phyloP scores from a whole-genome alignment of 2,797 vertebrate species.

The Acanthurus lineatus region DNA sequence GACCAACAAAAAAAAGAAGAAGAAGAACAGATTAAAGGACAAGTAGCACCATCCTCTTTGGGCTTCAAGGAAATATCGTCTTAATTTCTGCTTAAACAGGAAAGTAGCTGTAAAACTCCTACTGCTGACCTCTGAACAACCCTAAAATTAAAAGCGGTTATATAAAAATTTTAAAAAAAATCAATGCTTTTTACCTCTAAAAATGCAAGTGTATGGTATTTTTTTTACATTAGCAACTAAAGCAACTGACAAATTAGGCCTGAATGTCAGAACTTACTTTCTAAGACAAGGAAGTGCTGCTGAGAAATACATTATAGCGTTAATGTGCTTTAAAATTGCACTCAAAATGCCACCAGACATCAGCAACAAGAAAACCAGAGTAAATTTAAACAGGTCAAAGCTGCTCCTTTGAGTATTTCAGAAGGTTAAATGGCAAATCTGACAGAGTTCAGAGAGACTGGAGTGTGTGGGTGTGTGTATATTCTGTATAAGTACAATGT shows the following conservation, averaged over 20 bases:
- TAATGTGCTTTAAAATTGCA: background rate
- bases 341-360: background rate
- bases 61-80: background rate
- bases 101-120: background rate
- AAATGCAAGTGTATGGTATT: background rate
- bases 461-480: conserved; percentile 17
- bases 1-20: background rate
- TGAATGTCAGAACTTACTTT: background rate
- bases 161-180: background rate
- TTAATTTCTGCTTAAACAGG: background rate
- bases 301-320: background rate
- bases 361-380: background rate
- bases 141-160: background rate
- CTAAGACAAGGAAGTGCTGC: background rate
- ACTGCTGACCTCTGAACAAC: background rate
- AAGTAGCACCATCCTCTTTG: background rate
- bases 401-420: conserved; percentile 4
- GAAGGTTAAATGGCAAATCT: conserved; percentile 52
- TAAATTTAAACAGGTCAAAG: conserved; percentile 18
- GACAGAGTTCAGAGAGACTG: conserved; percentile 13
- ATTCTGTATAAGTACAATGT: conserved; percentile 18
- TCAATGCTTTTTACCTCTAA: background rate
- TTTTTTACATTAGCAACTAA: background rate
- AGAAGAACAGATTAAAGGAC: conserved; percentile 3
- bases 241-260: background rate